Conservation (phyloP, 2,797 vertebrate species). For the Enteromius trimaculatus region DNA sequence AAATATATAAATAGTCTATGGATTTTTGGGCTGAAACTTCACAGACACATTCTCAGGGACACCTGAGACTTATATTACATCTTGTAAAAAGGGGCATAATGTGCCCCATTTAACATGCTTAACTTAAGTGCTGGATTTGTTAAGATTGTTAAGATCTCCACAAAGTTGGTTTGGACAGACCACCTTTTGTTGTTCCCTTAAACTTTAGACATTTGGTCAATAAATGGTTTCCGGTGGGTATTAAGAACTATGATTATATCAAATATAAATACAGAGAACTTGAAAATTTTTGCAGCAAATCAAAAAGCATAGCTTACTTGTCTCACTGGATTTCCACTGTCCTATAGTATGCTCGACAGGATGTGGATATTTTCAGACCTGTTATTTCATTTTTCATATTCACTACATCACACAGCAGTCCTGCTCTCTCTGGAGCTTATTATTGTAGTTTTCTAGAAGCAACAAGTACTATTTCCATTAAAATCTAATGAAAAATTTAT, state of each 20-base stretch:
- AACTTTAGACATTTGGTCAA: neutral
- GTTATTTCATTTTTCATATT: neutral
- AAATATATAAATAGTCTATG: no score
- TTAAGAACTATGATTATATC: neutral
- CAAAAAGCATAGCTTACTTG: neutral
- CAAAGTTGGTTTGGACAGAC: neutral
- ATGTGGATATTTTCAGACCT: slow-evolving; percentile 8
- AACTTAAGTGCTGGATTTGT: slow-evolving; percentile 18
- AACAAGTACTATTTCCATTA: slow-evolving; percentile 25
- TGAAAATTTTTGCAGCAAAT: neutral
- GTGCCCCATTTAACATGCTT: neutral
- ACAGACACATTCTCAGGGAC: no score
- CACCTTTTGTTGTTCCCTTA: neutral
- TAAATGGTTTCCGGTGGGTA: neutral
- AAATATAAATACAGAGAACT: neutral
- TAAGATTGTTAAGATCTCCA: neutral
- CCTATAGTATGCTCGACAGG: neutral
- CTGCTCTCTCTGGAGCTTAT: neutral
- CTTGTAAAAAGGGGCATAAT: no score
- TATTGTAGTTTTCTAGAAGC: slow-evolving; percentile 13
- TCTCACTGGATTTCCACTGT: slow-evolving; percentile 24
- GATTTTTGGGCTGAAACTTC: no score
- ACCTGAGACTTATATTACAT: no score
- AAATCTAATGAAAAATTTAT: slow-evolving; percentile 1
- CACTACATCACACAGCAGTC: neutral